A percentile compares a stretch with the other conserved stretches of the same genome.
phyloP scores from a whole-genome alignment of 2,888 invertebrate species.

The Spicauda simplicius region DNA sequence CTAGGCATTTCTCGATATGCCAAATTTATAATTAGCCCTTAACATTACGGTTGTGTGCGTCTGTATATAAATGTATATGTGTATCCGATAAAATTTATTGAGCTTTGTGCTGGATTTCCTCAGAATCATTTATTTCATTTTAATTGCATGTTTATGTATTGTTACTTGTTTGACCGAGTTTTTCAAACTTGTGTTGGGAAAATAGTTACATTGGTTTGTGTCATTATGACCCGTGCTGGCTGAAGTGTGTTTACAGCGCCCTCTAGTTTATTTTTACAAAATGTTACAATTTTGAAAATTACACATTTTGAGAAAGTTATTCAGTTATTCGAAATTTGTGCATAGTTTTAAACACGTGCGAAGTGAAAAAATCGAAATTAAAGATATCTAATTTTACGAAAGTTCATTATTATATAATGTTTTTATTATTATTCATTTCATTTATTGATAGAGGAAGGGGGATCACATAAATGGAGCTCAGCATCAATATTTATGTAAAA shows the following conservation, averaged over 20 bases:
- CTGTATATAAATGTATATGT: background rate
- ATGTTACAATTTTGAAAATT: background rate
- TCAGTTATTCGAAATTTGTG: no score
- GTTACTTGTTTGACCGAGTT: constrained; percentile 2
- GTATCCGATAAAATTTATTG: background rate
- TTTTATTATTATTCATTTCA: no score
- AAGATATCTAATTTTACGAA: no score
- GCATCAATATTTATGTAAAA: no score
- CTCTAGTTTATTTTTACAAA: no score
- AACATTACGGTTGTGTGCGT: background rate
- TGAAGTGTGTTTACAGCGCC: background rate
- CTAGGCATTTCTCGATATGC: background rate
- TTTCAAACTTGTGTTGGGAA: background rate
- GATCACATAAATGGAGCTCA: no score
- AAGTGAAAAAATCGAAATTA: no score
- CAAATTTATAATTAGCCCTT: background rate
- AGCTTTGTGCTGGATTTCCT: background rate
- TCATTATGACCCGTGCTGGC: background rate
- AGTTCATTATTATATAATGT: no score
- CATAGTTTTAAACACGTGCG: no score
- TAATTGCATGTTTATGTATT: background rate
- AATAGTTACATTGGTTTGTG: background rate
- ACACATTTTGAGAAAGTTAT: no score
- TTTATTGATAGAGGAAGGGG: no score
- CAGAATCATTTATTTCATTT: background rate